These are phyloP conservation scores for Varanus salvator DNA, from an alignment of 2,113 vertebrate species.

Conservation along the genomic window DNA sequence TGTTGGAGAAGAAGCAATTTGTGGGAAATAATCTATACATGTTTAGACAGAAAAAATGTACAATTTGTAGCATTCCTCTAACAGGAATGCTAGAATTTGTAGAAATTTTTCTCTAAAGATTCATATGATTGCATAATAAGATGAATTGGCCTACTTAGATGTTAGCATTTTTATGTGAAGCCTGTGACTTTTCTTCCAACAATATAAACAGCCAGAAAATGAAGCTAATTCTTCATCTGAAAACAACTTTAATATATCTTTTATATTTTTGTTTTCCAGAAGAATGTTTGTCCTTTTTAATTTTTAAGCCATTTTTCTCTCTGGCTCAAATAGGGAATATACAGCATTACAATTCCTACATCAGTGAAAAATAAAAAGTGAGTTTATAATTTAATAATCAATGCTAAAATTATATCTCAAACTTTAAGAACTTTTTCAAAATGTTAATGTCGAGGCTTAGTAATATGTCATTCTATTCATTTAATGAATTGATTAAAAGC, in stretches of 20 bases:
- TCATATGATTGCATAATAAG: too few relatives aligned
- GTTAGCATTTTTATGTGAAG: not conserved
- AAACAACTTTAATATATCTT: not conserved
- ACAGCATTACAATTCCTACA: not conserved
- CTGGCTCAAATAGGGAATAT: not conserved
- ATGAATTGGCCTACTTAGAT: too few relatives aligned
- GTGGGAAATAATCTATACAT: too few relatives aligned
- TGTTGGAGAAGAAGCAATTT: not conserved
- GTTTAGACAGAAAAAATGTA: too few relatives aligned
- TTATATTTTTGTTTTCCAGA: not conserved
- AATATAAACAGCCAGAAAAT: not conserved
- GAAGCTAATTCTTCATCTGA: not conserved
- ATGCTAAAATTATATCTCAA: not conserved
- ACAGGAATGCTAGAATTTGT: too few relatives aligned
- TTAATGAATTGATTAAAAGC: not conserved
- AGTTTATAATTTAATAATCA: not conserved
- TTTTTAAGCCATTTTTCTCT: constrained; percentile 6
- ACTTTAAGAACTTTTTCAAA: not conserved
- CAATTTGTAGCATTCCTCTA: too few relatives aligned
- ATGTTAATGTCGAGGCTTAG: not conserved
- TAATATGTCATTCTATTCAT: not conserved
- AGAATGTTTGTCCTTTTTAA: not conserved
- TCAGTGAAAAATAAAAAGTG: not conserved
- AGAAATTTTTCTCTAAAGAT: too few relatives aligned
- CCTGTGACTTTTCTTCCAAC: not conserved